A percentile compares a stretch with the other conserved stretches of the same genome.
These are phyloP conservation scores for Nycticorax nycticorax DNA, from an alignment of 2,113 vertebrate genomes.

Conservation along the genomic window DNA sequence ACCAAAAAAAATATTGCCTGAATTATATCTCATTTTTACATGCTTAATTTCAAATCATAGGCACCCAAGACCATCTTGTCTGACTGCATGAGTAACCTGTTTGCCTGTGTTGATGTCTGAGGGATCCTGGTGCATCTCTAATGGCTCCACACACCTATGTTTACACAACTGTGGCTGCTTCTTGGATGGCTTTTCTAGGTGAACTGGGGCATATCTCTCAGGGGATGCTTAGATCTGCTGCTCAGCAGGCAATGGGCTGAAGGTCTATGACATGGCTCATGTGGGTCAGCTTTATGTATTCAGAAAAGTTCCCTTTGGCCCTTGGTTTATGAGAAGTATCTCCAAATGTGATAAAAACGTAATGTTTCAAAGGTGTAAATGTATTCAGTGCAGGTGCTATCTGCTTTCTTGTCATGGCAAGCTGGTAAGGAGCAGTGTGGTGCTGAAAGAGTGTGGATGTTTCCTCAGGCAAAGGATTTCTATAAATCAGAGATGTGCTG, in stretches of 20 bases:
- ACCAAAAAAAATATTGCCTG: rapidly evolving
- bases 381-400: background rate
- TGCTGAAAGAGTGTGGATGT: background rate
- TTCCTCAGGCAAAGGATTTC: background rate
- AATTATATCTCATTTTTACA: background rate
- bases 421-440: background rate
- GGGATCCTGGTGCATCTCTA: background rate
- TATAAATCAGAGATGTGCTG: background rate
- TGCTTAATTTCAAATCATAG: background rate
- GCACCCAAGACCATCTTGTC: background rate
- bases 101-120: rapidly evolving
- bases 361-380: background rate
- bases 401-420: background rate
- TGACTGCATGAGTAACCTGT: background rate
- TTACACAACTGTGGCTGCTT: background rate
- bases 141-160: background rate
- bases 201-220: background rate
- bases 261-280: background rate
- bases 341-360: background rate
- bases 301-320: background rate
- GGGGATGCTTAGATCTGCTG: background rate
- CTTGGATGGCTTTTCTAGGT: background rate
- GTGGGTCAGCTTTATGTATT: background rate
- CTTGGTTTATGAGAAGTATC: background rate
- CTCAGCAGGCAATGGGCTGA: background rate